A percentile compares a stretch with the other conserved stretches of the same genome.
Conservation (phyloP, 2,113 vertebrate genomes). For the Petaurus breviceps region DNA sequence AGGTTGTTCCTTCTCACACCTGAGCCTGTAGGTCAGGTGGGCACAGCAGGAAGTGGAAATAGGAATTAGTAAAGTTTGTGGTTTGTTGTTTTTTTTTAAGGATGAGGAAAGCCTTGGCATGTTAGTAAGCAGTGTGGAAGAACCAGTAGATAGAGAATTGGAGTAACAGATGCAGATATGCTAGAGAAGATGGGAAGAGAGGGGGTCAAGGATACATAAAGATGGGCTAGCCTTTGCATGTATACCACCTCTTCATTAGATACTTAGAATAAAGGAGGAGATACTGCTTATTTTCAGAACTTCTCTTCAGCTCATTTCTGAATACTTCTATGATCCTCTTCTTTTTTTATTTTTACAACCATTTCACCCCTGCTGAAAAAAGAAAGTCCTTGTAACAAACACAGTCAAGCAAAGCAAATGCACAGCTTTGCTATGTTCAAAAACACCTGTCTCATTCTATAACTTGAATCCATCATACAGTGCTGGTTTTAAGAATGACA, state of each 20-base stretch:
- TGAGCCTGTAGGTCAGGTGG: no score
- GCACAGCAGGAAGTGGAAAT: neutral
- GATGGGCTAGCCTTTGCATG: neutral
- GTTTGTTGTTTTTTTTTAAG: neutral
- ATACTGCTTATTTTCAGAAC: neutral
- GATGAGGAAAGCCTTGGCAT: neutral
- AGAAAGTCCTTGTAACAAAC: no score
- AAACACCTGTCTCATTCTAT: no score
- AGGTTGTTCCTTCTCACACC: no score
- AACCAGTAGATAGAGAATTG: neutral
- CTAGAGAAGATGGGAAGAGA: neutral
- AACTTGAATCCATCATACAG: no score
- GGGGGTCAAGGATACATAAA: neutral
- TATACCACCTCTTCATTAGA: neutral
- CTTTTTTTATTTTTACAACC: no score
- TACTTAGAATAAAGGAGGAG: neutral
- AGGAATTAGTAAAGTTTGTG: neutral
- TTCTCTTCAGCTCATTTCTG: neutral
- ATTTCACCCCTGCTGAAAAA: no score
- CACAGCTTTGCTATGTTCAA: neutral
- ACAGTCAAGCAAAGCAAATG: no score
- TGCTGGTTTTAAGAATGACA: no score
- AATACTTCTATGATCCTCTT: neutral
- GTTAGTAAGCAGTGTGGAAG: neutral
- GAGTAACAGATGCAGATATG: neutral